These are phyloP conservation scores for Ischnura elegans DNA, from an alignment of 2,888 invertebrate genomes.

Conservation along the genomic window DNA sequence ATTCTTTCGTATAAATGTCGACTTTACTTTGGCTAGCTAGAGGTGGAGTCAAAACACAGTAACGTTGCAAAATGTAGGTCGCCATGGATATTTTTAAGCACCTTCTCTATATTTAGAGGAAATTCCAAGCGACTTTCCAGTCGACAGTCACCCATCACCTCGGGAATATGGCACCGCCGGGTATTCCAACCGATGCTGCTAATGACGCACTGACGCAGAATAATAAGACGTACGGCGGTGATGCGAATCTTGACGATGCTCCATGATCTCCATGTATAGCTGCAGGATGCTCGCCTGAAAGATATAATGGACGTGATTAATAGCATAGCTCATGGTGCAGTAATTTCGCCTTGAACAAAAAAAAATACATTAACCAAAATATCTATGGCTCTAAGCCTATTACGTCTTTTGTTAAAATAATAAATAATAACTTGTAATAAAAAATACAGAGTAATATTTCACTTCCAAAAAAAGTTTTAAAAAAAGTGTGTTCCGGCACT, in stretches of 20 bases:
- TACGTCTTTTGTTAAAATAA: too few species aligned
- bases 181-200: conserved; percentile 23
- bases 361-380: too few species aligned
- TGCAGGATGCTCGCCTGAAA: conserved; percentile 89
- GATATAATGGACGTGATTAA: too few species aligned
- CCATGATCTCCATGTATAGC: conserved; percentile 82
- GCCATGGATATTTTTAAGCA: conserved; percentile 11
- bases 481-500: too few species aligned
- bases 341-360: too few species aligned
- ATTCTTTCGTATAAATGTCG: background rate
- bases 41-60: background rate
- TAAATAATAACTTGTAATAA: too few species aligned
- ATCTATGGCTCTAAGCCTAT: too few species aligned
- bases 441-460: too few species aligned
- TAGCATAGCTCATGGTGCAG: too few species aligned
- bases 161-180: conserved; percentile 19
- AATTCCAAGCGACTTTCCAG: conserved; percentile 45
- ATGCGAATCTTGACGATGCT: conserved; percentile 18
- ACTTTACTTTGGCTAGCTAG: conserved; percentile 1
- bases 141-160: conserved; percentile 51
- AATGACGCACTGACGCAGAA: conserved; percentile 28
- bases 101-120: conserved; percentile 13
- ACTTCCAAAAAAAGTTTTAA: too few species aligned
- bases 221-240: conserved; percentile 23
- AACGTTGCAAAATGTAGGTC: conserved; percentile 31